Base-by-base conservation (phyloP, 2,888 invertebrate genomes). In the Apamea monoglypha region DNA sequence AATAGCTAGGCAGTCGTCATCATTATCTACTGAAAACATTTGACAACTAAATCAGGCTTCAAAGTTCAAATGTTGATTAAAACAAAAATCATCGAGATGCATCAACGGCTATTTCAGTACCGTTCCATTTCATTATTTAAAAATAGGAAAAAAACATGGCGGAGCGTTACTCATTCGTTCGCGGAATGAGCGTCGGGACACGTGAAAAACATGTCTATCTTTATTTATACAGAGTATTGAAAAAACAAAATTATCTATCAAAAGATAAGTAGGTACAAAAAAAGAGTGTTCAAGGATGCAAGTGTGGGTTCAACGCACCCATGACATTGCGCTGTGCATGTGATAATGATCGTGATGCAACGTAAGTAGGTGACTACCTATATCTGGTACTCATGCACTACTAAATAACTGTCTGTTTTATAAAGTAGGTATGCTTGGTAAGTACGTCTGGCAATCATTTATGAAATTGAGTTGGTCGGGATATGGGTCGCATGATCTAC, bases 271-370 rank as follows among this genome's bases (percentile, higher is more conserved):
- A 93, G 83, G 85, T 85, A 87, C 92, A 93, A 84, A 93, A 94
- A 94, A 93, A 94, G 93, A 94, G 93, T 92, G 91, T 95, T 95
- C 96, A 96, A 96, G 96, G 96, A 95, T 95, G 91, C 91, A 87
- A 76, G 78, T 71, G 59, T 83, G 91, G 88, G 96, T 95, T 96
- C 96, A 96, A 93, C 88, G 95, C 87, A 91, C 96, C 88, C 89
- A 84, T 96, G 96, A 96, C 96, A 95, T 96, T 96, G 96, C 88
- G 92, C 90, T 88, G 85, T 90, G 89, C 92, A 91, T 88, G 89
- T 92, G 92, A 94, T 94, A 93, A 93, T 92, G 87, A 86, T 89
- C 87, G 90, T 94, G 93, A 94, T 93, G 94, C 93, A 94, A 94
- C 90, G 87, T 89, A 90, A 90, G 86, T 85, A 87, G 87, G 81